phyloP scores from a whole-genome alignment of 2,797 vertebrate genomes.

The Spinibarbus caldwelli region DNA sequence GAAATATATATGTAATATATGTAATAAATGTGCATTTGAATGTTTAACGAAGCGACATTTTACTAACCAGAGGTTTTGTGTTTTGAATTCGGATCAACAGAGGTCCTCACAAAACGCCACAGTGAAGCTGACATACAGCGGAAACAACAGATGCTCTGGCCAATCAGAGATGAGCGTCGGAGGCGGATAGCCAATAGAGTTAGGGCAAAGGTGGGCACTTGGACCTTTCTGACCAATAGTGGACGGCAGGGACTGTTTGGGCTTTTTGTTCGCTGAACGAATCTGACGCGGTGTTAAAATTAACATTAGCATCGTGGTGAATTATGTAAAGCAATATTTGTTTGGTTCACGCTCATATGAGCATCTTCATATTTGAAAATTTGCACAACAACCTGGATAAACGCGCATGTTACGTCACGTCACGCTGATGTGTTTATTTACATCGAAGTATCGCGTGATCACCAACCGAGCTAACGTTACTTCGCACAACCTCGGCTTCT shows the following conservation, averaged over 20 bases:
- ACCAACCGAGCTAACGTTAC: not conserved
- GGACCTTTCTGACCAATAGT: slow-evolving; percentile 37
- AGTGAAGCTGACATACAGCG: slow-evolving; percentile 49
- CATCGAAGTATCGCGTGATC: slow-evolving; percentile 36
- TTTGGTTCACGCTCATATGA: not conserved
- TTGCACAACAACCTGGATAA: not conserved
- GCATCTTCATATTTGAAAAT: not conserved
- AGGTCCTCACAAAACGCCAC: slow-evolving; percentile 60
- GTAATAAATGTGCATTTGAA: not conserved
- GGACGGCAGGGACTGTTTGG: not conserved
- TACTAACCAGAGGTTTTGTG: slow-evolving; percentile 61
- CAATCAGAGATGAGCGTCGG: slow-evolving; percentile 59
- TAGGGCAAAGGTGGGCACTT: slow-evolving; percentile 56
- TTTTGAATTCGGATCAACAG: slow-evolving; percentile 44
- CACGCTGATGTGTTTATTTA: slow-evolving; percentile 37
- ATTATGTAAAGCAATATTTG: not conserved
- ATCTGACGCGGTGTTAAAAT: not conserved
- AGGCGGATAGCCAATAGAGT: slow-evolving; percentile 67
- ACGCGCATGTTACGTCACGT: slow-evolving; percentile 7
- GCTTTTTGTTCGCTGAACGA: slow-evolving; percentile 12
- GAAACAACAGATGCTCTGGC: slow-evolving; percentile 48
- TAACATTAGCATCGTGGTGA: not conserved
- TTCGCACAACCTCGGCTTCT: slow-evolving; percentile 21
- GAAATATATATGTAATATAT: not conserved
- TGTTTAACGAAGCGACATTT: not conserved